A percentile compares a stretch with the other conserved stretches of the same genome.
Evolutionary conservation across 2,888 invertebrate genomes (phyloP).

Genomic region (Iphiclides podalirius): DNA sequence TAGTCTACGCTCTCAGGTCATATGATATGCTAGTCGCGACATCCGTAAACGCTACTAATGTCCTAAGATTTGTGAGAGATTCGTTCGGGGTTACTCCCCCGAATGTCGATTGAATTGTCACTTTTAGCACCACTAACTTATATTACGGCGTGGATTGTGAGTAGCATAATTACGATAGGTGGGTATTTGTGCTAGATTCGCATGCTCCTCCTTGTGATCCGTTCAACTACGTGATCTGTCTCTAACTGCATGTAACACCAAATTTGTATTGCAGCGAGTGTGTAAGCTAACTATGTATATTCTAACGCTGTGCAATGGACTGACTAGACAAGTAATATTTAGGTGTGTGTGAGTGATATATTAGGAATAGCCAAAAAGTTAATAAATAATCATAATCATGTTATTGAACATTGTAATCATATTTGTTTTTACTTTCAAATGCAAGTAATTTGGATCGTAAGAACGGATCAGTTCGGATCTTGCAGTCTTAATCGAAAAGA

Average conservation of each 20-base stretch:
- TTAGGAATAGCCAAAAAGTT: too few relatives aligned
- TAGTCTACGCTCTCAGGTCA: constrained; percentile 5
- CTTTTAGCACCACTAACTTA: constrained; percentile 41
- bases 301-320: constrained; percentile 16
- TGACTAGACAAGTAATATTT: constrained; percentile 19
- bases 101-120: constrained; percentile 25
- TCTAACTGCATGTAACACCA: neutral
- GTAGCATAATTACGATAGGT: constrained; percentile 35
- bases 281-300: too few relatives aligned
- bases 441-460: too few relatives aligned
- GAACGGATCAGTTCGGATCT: constrained; percentile 4
- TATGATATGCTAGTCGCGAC: constrained; percentile 4
- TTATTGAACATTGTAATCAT: too few relatives aligned
- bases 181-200: constrained; percentile 33
- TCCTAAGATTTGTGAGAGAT: constrained; percentile 28
- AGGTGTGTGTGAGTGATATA: too few relatives aligned
- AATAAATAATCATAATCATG: too few relatives aligned
- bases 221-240: neutral
- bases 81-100: constrained; percentile 12
- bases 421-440: too few relatives aligned
- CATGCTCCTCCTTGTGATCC: constrained; percentile 10
- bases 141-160: constrained; percentile 25
- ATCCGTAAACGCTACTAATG: constrained; percentile 9
- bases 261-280: too few relatives aligned
- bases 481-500: too few relatives aligned